Percentiles rank a stretch among this genome's conserved stretches.
These are phyloP conservation scores for Cyrtonyx montezumae DNA, from an alignment of 2,113 vertebrate genomes.

Conservation along the genomic window DNA sequence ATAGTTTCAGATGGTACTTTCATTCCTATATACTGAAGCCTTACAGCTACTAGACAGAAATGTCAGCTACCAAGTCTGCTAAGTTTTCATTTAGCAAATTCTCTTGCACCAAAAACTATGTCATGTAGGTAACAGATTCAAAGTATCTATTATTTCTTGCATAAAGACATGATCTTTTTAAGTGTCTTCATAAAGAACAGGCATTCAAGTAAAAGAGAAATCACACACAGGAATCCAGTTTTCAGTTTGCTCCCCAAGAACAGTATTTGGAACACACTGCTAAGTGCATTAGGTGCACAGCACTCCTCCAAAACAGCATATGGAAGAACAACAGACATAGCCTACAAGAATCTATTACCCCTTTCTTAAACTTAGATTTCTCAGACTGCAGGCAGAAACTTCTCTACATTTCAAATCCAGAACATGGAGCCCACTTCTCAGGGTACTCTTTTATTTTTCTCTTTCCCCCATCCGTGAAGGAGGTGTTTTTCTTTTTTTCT, in stretches of 20 bases:
- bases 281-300: neutral
- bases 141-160: neutral
- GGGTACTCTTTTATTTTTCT: neutral
- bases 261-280: neutral
- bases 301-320: neutral
- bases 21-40: neutral
- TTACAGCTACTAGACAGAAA: neutral
- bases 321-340: neutral
- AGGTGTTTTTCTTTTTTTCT: neutral
- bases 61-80: neutral
- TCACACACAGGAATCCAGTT: fast-evolving
- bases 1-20: neutral
- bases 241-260: neutral
- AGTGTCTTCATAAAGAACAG: neutral
- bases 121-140: neutral
- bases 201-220: neutral
- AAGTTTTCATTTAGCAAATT: neutral
- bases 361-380: neutral
- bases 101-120: neutral
- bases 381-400: neutral
- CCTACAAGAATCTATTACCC: neutral
- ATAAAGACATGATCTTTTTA: neutral
- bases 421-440: neutral
- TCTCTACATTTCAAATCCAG: neutral
- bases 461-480: neutral